Percentiles rank a stretch among this genome's conserved stretches.
These are phyloP conservation scores for Ochlodes sylvanus DNA, from an alignment of 2,888 invertebrate species.

Conservation along the genomic window DNA sequence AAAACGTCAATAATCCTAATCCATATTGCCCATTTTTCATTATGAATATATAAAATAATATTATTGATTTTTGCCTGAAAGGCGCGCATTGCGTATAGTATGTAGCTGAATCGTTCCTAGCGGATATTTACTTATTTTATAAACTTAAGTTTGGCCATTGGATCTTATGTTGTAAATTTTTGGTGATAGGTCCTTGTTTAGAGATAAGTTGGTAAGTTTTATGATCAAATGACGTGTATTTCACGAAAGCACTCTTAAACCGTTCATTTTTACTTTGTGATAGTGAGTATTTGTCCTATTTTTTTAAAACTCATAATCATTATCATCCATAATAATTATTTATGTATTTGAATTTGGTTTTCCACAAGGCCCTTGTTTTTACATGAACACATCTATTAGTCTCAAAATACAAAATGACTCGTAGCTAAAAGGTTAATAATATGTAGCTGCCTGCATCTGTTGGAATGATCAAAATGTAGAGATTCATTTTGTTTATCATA, in stretches of 20 bases:
- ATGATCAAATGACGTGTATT: constrained; percentile 72
- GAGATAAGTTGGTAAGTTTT: constrained; percentile 63
- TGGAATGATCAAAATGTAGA: not conserved
- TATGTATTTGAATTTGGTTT: too few relatives aligned
- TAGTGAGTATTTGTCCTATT: not conserved
- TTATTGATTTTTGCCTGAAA: constrained; percentile 68
- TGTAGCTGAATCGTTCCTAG: constrained; percentile 40
- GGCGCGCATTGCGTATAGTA: constrained; percentile 48
- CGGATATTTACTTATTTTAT: constrained; percentile 37
- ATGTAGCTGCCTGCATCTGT: too few relatives aligned
- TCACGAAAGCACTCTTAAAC: constrained; percentile 45
- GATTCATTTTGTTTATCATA: not conserved
- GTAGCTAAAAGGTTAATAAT: too few relatives aligned
- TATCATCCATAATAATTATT: too few relatives aligned
- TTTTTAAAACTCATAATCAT: not conserved
- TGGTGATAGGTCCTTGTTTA: constrained; percentile 52
- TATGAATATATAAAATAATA: constrained; percentile 54
- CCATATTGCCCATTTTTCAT: constrained; percentile 68
- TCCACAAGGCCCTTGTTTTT: too few relatives aligned
- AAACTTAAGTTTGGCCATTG: constrained; percentile 44
- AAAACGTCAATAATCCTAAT: constrained; percentile 53
- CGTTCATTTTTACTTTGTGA: constrained; percentile 12
- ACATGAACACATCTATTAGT: too few relatives aligned
- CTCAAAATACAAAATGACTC: too few relatives aligned
- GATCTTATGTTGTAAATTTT: constrained; percentile 53